Base-by-base conservation (phyloP, 2,888 invertebrate species). In the Amblyjoppa proteus region DNA sequence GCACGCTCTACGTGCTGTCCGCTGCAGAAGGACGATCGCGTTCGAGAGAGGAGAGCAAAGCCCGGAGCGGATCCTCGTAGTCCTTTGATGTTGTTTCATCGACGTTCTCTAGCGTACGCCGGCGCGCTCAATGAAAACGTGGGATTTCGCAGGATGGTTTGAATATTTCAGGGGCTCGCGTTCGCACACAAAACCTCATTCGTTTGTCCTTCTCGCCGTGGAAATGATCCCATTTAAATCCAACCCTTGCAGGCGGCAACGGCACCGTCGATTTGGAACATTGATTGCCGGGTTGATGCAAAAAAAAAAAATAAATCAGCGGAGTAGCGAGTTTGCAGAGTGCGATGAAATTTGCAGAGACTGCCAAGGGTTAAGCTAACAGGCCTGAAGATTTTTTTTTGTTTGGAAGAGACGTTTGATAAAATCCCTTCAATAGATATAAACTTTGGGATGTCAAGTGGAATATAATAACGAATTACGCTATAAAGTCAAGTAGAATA, bases 21-120 rank as follows among this genome's bases (percentile, higher is more conserved):
- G 75, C 64, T 75, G 34, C 49, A 78, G 53, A 58, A 28, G 51
- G 11, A 51, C 64, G 38, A 20, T 51, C 28, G 45, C 34, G 75
- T 11, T 58, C 45, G 28, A 56, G 73, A n/a, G 31, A 31, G 13
- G 13, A 31, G 51, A n/a, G 11, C 20, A 58, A 56, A 38, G 16
- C 38, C 56, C 61, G 41, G 34, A 45, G 20, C 25, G n/a, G n/a
- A 73, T 34, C 34, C 41, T 69, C 49, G 77, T 68, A 71, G 38
- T 77, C 49, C 58, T 80, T 81, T 58, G 77, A 84, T 77, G 58
- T 68, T 66, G 49, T 53, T 66, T 51, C 66, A 31, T 61, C 68
- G 49, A 28, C 20, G 56, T 51, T 73, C 56, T 71, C 73, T 56
- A 41, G 70, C 58, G 58, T 58, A 11, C 58, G 28, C 13, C 13